Percentiles rank a stretch among this genome's conserved stretches.
These are phyloP conservation scores for Cryptus viduatorius DNA, from an alignment of 2,888 invertebrate species.

Conservation along the genomic window DNA sequence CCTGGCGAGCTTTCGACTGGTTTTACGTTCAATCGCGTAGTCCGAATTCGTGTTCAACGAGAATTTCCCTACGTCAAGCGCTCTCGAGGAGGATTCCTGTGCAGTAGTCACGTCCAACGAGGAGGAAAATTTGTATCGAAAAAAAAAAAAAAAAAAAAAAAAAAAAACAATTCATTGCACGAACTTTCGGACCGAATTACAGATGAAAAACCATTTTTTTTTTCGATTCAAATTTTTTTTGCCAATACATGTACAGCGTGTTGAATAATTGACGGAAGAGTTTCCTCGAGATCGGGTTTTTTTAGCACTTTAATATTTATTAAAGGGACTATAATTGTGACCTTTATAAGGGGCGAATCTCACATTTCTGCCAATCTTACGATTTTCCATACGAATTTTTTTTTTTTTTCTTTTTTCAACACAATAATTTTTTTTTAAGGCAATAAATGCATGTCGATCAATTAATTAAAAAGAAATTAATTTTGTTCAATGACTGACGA, in stretches of 20 bases:
- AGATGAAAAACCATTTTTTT: neutral
- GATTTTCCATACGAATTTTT: no score
- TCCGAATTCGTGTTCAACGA: constrained; percentile 59
- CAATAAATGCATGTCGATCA: no score
- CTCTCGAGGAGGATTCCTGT: constrained; percentile 4
- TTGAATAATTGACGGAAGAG: no score
- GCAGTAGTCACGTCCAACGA: neutral
- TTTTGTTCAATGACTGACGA: neutral
- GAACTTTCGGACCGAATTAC: neutral
- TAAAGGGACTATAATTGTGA: no score
- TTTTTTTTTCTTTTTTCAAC: no score
- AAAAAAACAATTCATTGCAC: neutral
- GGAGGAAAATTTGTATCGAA: constrained; percentile 17
- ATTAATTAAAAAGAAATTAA: neutral
- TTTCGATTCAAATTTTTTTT: neutral
- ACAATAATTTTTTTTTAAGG: no score
- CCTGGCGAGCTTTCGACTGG: constrained; percentile 45
- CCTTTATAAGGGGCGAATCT: no score
- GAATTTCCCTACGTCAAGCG: constrained; percentile 38
- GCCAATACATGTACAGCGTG: no score
- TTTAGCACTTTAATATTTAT: no score
- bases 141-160: neutral
- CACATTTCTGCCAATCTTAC: no score
- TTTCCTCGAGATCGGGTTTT: no score
- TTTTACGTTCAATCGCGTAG: constrained; percentile 63